phyloP scores from a whole-genome alignment of 2,113 vertebrate genomes.

The Labeo rohita region DNA sequence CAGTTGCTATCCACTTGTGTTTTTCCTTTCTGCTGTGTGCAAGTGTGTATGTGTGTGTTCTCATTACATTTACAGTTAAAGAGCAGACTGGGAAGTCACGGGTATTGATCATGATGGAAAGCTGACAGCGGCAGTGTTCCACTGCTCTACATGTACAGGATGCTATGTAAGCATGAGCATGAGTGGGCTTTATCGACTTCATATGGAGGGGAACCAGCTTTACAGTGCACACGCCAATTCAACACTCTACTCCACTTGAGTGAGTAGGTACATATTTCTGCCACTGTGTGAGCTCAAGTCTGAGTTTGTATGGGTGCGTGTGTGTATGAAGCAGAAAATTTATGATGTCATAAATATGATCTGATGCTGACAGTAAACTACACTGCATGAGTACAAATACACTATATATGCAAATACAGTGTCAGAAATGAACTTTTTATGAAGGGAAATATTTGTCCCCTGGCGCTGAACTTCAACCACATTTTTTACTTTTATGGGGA shows the following conservation, averaged over 20 bases:
- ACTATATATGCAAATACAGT: constrained; percentile 5
- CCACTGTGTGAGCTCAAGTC: constrained; percentile 33
- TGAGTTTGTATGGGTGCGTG: constrained; percentile 1
- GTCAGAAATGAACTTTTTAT: neutral
- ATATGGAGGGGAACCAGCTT: neutral
- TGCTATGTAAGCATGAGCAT: constrained; percentile 1
- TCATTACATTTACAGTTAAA: constrained; percentile 34
- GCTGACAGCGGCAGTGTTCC: constrained; percentile 29
- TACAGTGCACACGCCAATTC: constrained; percentile 8
- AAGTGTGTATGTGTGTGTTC: constrained; percentile 17
- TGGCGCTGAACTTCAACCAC: neutral
- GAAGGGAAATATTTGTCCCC: neutral
- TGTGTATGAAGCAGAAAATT: constrained; percentile 13
- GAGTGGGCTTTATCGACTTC: neutral
- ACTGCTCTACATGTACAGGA: neutral
- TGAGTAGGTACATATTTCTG: constrained; percentile 50
- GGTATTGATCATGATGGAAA: constrained; percentile 42
- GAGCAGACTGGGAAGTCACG: constrained; percentile 27
- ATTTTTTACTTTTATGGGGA: neutral
- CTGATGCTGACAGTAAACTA: constrained; percentile 4
- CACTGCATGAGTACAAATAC: neutral
- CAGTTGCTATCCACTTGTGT: neutral
- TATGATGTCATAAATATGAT: constrained; percentile 33
- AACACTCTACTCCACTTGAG: constrained; percentile 57
- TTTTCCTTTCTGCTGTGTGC: neutral